Conservation (phyloP, 1,140 invertebrate species). For the Dysdera silvatica region DNA sequence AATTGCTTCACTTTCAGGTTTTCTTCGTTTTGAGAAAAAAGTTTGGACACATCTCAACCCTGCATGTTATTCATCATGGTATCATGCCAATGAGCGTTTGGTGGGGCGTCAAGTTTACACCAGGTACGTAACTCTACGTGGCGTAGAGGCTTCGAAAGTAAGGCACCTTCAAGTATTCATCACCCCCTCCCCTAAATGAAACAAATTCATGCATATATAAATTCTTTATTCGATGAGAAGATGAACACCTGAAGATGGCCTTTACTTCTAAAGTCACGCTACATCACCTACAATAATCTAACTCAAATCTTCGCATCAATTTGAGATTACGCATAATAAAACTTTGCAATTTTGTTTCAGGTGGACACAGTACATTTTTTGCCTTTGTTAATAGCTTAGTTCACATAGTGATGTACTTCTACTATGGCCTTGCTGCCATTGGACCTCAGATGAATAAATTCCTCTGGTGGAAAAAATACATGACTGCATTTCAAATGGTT, state of each 20-base stretch:
- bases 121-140: constrained; percentile 27
- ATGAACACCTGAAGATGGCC: no score
- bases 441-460: constrained; percentile 49
- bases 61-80: constrained; percentile 92
- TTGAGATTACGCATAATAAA: no score
- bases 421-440: constrained; percentile 50
- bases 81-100: constrained; percentile 92
- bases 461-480: constrained; percentile 53
- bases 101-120: constrained; percentile 82
- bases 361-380: constrained; percentile 78
- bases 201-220: no score
- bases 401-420: constrained; percentile 55
- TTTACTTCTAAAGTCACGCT: no score
- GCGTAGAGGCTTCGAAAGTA: no score
- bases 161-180: no score
- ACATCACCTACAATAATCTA: no score
- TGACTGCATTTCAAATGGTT: constrained; percentile 51
- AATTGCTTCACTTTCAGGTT: constrained; percentile 53
- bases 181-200: no score
- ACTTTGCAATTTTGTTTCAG: constrained; percentile 50
- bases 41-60: constrained; percentile 79
- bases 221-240: no score
- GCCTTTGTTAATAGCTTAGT: constrained; percentile 75
- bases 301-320: no score
- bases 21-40: constrained; percentile 89